Conservation (phyloP, 37 sponge, comb jelly and placozoan genomes). For the Ephydatia muelleri region DNA sequence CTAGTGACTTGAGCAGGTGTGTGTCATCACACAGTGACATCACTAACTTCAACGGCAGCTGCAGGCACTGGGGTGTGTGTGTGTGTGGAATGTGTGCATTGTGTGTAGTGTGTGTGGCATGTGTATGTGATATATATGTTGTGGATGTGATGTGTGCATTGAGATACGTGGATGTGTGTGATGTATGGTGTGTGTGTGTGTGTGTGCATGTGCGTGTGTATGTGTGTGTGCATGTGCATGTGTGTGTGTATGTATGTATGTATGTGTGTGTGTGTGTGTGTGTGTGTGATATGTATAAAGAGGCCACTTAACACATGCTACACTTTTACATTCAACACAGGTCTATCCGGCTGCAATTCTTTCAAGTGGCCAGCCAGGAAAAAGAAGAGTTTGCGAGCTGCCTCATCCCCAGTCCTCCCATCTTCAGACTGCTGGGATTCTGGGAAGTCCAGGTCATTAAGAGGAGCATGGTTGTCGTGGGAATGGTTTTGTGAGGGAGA, state of each 20-base stretch:
- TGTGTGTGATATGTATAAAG: not conserved
- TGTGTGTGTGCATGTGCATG: conserved; percentile 23
- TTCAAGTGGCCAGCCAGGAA: not conserved
- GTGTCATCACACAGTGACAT: not conserved
- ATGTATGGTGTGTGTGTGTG: not conserved
- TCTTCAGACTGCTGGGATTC: not conserved
- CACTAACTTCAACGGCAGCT: not conserved
- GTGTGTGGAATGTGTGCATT: not conserved
- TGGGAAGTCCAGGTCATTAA: not conserved
- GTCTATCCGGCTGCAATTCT: not conserved
- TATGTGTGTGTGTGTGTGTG: conserved; percentile 9
- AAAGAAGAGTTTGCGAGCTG: not conserved
- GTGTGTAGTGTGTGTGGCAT: no score
- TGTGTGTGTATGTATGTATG: conserved; percentile 17
- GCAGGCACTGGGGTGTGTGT: not conserved
- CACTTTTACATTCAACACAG: not conserved
- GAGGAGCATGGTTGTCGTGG: no score
- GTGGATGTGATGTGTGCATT: no score
- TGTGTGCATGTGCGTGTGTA: conserved; percentile 10
- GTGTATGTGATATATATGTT: no score
- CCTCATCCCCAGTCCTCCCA: not conserved
- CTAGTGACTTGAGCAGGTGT: not conserved
- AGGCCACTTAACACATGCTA: no score
- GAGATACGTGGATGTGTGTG: no score
- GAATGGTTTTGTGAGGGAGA: not conserved